A percentile compares a stretch with the other conserved stretches of the same genome.
Evolutionary conservation across 2,797 vertebrate species (phyloP).

Genomic region (Danio jaintianensis): DNA sequence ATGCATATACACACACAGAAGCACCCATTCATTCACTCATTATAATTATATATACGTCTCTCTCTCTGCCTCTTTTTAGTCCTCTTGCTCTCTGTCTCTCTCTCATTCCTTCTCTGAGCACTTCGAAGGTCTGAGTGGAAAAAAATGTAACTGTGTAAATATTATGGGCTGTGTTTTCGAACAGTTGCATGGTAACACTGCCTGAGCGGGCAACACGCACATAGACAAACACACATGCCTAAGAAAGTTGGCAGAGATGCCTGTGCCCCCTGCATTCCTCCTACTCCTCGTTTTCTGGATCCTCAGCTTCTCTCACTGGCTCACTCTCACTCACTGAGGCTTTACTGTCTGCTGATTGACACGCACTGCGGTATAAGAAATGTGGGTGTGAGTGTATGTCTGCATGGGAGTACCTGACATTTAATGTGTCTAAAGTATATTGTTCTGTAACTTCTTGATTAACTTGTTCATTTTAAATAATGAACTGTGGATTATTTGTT

Average conservation of each 20-base stretch:
- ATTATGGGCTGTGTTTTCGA: constrained; percentile 80
- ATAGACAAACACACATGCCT: constrained; percentile 61
- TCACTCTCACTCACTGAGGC: constrained; percentile 71
- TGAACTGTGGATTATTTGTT: no score
- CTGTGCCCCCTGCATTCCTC: constrained; percentile 57
- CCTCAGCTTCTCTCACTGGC: constrained; percentile 44
- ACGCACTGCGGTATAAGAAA: constrained; percentile 66
- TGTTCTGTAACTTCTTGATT: no score
- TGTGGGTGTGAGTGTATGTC: constrained; percentile 13
- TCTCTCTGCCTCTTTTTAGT: constrained; percentile 50
- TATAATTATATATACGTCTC: constrained; percentile 32
- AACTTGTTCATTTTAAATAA: no score
- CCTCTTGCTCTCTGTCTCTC: constrained; percentile 49
- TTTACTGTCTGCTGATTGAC: constrained; percentile 77
- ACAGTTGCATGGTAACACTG: constrained; percentile 81
- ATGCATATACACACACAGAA: constrained; percentile 14
- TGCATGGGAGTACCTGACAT: constrained; percentile 28
- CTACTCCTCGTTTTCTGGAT: constrained; percentile 6
- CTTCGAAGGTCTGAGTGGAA: constrained; percentile 76
- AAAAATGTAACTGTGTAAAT: constrained; percentile 82
- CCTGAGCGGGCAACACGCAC: constrained; percentile 61
- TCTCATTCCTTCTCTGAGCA: constrained; percentile 44
- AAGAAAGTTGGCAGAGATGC: constrained; percentile 69
- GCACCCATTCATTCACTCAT: constrained; percentile 34
- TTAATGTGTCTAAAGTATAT: not conserved